Evolutionary conservation across 1,140 invertebrate genomes (phyloP).

Genomic region (Lordiphosa clarofinis): DNA sequence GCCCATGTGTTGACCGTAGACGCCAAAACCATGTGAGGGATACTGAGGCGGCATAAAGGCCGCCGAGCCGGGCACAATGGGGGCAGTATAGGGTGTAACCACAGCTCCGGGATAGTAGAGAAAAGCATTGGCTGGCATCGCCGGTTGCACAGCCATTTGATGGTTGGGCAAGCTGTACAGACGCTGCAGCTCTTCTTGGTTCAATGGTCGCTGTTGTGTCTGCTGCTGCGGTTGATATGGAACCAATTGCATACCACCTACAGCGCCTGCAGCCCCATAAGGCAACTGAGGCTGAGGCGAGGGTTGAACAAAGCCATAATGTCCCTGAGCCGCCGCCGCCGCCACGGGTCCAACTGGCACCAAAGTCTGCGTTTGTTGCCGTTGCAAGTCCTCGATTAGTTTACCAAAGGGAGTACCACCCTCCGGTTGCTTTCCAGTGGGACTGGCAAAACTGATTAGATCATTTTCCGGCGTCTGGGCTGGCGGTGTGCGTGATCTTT

Average conservation of each 20-base stretch:
- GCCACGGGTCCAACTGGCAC: constrained; percentile 64
- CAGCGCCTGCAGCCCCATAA: constrained; percentile 36
- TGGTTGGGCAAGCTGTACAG: constrained; percentile 71
- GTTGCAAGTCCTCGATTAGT: constrained; percentile 82
- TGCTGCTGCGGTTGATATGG: constrained; percentile 53
- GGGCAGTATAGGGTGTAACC: constrained; percentile 38
- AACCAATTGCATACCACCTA: constrained; percentile 60
- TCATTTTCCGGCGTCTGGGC: constrained; percentile 82
- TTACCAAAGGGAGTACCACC: constrained; percentile 80
- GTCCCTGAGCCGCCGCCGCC: constrained; percentile 34
- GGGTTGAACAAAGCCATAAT: constrained; percentile 19
- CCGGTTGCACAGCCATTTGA: constrained; percentile 49
- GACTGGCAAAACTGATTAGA: constrained; percentile 86
- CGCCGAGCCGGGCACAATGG: constrained; percentile 61
- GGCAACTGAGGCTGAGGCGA: constrained; percentile 17
- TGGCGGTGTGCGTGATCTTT: constrained; percentile 80
- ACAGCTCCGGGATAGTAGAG: constrained; percentile 46
- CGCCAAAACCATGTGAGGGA: constrained; percentile 45
- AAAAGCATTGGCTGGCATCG: constrained; percentile 39
- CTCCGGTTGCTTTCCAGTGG: constrained; percentile 81
- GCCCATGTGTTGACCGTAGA: constrained; percentile 20
- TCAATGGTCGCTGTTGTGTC: constrained; percentile 60
- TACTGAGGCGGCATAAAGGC: constrained; percentile 71
- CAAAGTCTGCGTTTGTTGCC: constrained; percentile 73
- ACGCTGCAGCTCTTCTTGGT: constrained; percentile 64